Evolutionary conservation across 2,113 vertebrate genomes (phyloP).

Genomic region (Trochalopteron elliotii): DNA sequence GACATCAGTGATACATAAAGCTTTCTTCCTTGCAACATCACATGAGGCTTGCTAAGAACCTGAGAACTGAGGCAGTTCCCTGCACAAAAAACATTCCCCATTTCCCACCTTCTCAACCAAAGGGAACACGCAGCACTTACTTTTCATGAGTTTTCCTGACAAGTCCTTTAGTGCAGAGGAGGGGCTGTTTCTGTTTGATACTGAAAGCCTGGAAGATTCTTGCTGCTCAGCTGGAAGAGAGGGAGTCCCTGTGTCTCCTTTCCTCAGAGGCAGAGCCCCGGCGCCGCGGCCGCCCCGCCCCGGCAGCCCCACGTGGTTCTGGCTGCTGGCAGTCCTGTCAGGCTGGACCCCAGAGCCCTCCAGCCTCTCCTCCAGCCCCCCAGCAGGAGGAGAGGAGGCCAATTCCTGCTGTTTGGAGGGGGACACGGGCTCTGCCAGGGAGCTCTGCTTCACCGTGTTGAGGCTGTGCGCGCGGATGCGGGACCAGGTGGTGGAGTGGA

Average conservation of each 20-base stretch:
- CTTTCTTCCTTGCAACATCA: background rate
- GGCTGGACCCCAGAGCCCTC: constrained; percentile 52
- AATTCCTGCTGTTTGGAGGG: constrained; percentile 70
- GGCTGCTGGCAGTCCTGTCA: constrained; percentile 45
- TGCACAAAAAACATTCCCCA: rapidly evolving
- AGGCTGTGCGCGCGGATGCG: constrained; percentile 92
- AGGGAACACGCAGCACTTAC: constrained; percentile 77
- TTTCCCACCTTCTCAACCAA: background rate
- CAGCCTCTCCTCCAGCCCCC: constrained; percentile 57
- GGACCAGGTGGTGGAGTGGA: constrained; percentile 93
- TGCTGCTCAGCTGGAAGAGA: constrained; percentile 57
- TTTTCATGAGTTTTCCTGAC: constrained; percentile 94
- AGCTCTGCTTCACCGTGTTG: constrained; percentile 96
- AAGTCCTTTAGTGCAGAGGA: constrained; percentile 83
- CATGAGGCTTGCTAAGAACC: too few species aligned
- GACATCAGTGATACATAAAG: background rate
- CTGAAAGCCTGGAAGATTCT: constrained; percentile 78
- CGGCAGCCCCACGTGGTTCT: constrained; percentile 61
- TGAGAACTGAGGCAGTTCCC: background rate
- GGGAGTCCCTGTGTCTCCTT: constrained; percentile 55
- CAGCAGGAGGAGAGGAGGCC: constrained; percentile 19
- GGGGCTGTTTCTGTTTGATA: constrained; percentile 79
- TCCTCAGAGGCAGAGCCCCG: constrained; percentile 32
- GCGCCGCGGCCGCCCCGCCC: constrained; percentile 48
- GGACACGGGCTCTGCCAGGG: constrained; percentile 88